Evolutionary conservation across 1,140 invertebrate genomes (phyloP), one percentile per base, ranked within the genome.

Genomic region (Drosophila willistoni): DNA sequence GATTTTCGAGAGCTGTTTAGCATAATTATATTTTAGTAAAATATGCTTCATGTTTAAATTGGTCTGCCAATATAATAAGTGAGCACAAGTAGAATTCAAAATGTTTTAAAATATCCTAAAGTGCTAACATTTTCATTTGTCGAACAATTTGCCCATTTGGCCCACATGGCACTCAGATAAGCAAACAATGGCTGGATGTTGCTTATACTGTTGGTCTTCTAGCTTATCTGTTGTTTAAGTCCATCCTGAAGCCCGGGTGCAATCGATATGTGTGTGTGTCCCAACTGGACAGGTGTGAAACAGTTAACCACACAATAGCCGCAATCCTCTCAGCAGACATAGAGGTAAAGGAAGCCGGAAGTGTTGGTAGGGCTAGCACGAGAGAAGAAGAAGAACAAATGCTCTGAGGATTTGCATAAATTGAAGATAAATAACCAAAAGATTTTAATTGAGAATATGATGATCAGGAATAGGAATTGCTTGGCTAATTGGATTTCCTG

Each of bases 271-370:
- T 1, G 12, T 67, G 17, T 4, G 47, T 34, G 3, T 47, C 29
- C 19, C 44, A 59, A 64, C 34, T 65, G 33, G 34, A 59, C 56
- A 78, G 79, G 74, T 82, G 79, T 74, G 77, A 63, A 80, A 73
- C 63, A 75, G 70, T 42, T 61, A 64, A 62, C 72, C 19, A 25
- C n/a, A 62, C 33, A 57, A 75, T 67, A 39, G 56, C 64, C 73
- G 17, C 17, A 14, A 22, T 1, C 2, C 10, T 13, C 17, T 7
- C 14, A 39, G 36, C 10, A 13, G 29, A 34, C 7, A 36, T 14
- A 2, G 33, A 36, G 5, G 14, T 33, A 33, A 0, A 42, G 25
- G 14, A 44, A 39, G 55, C 7, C n/a, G 39, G 29, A 10, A 10
- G 25, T 39, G 36, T 39, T 0, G 34, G 34, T 36, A 12, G 34